Base-by-base conservation (phyloP, 2,797 vertebrate genomes). In the Iguana delicatissima region DNA sequence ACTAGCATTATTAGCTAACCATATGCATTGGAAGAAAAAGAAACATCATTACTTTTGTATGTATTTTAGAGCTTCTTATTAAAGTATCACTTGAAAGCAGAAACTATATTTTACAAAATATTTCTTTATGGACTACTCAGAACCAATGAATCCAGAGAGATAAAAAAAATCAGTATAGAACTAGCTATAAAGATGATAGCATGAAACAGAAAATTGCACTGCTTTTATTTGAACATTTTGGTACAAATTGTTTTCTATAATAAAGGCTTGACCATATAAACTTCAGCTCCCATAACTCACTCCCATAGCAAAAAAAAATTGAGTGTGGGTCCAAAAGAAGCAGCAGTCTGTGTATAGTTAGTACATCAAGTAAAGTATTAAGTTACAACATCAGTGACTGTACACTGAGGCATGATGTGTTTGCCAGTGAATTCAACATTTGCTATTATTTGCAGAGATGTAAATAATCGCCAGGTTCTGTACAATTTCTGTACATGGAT, bases 1-100 rank as follows among this genome's bases (percentile, higher is more conserved):
- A 82, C 29, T 87, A 86, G 89, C 90, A 52, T 24, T 29, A 86
- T 90, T 85, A 89, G 80, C 4, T 90, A 76, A 72, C 3, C 80
- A 24, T 69, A 90, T 80, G 55, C 77, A 57, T 67, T 59, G 42
- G 55, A 64, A 55, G 35, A 14, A 84, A 62, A 83, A 80, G 42
- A 85, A 50, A 29, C 3, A 29, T 32, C 2, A 52, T 38, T 79
- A 24, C 4, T 73, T 82, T 87, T 32, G 46, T 59, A 29, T 50
- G 1, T 0, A 90, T 89, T 93, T 92, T 80, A 85, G 85, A 86
- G 29, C 83, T 9, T 4, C 83, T 29, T 86, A 42, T 10, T 80
- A 91, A 84, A 85, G 35, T 69, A 73, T 2, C 6, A 32, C 7
- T 46, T 72, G 46, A 85, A 83, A 50, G 0, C 57, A 2, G 1